These are phyloP conservation scores for Gymnobelideus leadbeateri DNA, from an alignment of 2,113 vertebrate species.

Conservation along the genomic window DNA sequence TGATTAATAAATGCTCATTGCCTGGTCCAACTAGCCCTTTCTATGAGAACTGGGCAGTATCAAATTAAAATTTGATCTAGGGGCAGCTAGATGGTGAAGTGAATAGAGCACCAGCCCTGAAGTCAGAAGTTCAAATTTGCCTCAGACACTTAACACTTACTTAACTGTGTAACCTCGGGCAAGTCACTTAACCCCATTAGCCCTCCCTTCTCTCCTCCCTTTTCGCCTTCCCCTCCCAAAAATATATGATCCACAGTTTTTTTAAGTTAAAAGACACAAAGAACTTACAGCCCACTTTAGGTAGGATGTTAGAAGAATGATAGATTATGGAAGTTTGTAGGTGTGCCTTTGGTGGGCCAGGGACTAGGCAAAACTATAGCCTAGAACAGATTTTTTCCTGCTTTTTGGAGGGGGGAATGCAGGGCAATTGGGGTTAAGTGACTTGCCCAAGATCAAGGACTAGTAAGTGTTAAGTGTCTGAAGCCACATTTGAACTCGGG, in stretches of 20 bases:
- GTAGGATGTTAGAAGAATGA: not conserved
- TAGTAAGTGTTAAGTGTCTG: too few species aligned
- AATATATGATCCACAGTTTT: not conserved
- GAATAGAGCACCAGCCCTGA: too few species aligned
- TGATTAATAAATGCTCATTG: not conserved
- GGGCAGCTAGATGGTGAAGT: too few species aligned
- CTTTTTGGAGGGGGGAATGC: too few species aligned
- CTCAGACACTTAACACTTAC: too few species aligned
- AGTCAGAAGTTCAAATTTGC: too few species aligned
- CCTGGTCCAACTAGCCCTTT: not conserved
- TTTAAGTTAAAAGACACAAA: not conserved
- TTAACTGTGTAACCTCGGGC: too few species aligned
- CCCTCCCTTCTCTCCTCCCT: too few species aligned
- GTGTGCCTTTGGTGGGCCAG: not conserved
- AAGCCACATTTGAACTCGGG: too few species aligned
- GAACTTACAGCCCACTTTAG: not conserved
- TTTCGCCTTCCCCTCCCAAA: not conserved
- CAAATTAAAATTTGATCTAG: not conserved
- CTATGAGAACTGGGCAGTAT: not conserved
- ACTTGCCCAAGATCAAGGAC: too few species aligned
- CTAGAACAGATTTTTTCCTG: not conserved
- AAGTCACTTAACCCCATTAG: too few species aligned
- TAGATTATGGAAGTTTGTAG: not conserved
- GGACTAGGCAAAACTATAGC: not conserved
- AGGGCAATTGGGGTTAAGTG: too few species aligned